Evolutionary conservation across 1,140 invertebrate species (phyloP).

Genomic region (Drosophila bifasciata): DNA sequence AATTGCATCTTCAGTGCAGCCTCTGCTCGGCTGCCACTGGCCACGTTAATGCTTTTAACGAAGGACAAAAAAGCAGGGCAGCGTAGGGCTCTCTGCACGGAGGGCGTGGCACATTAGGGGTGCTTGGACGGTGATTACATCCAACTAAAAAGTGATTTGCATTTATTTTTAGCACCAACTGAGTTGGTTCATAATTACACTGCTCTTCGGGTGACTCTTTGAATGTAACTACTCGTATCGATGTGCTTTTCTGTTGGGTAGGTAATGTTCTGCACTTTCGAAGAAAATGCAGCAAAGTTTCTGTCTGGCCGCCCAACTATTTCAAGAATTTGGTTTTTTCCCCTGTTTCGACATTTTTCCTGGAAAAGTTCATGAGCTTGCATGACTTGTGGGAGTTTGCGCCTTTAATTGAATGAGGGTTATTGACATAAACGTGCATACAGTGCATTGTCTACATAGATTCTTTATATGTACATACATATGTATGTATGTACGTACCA

Average conservation of each 20-base stretch:
- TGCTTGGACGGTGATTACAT: constrained; percentile 41
- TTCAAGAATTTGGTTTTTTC: constrained; percentile 42
- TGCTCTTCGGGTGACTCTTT: constrained; percentile 11
- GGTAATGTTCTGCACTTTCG: constrained; percentile 33
- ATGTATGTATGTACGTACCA: constrained; percentile 1
- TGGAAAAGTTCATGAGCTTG: constrained; percentile 57
- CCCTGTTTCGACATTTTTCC: constrained; percentile 38
- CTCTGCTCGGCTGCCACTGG: constrained; percentile 44
- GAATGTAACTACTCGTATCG: constrained; percentile 53
- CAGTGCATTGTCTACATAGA: constrained; percentile 3
- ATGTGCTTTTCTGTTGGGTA: constrained; percentile 22
- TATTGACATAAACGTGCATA: constrained; percentile 52
- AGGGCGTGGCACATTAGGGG: constrained; percentile 28
- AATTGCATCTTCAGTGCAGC: constrained; percentile 69
- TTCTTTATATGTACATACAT: not conserved
- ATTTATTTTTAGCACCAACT: constrained; percentile 52
- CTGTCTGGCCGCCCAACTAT: constrained; percentile 41
- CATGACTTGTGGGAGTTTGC: constrained; percentile 58
- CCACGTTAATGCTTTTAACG: constrained; percentile 73
- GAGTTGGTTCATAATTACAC: constrained; percentile 18
- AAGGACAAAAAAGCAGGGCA: constrained; percentile 20
- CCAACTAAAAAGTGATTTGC: constrained; percentile 55
- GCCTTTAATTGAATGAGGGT: constrained; percentile 49
- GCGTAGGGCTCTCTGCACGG: not conserved
- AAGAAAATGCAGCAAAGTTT: constrained; percentile 8